Percentiles rank a stretch among this genome's conserved stretches.
These are phyloP conservation scores for Erebia aethiops DNA, from an alignment of 2,888 invertebrate genomes.

Conservation along the genomic window DNA sequence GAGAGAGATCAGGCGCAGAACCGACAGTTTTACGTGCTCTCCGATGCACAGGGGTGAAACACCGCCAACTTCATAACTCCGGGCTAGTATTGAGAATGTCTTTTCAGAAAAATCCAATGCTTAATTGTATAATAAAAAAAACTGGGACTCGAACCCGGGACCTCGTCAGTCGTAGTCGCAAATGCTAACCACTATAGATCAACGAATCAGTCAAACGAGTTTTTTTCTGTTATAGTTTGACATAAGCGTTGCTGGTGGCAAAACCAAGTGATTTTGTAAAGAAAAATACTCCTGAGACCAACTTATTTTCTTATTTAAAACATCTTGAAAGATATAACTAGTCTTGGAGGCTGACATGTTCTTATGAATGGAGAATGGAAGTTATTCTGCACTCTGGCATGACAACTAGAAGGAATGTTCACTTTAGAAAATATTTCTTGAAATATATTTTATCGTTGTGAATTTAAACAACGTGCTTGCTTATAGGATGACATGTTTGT, in stretches of 20 bases:
- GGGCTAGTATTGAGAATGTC: too few relatives aligned
- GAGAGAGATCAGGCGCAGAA: too few relatives aligned
- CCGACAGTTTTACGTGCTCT: too few relatives aligned
- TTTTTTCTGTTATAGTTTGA: background rate
- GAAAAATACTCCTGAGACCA: background rate
- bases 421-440: constrained; percentile 13
- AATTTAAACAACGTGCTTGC: background rate
- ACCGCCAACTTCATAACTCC: too few relatives aligned
- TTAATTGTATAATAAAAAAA: too few relatives aligned
- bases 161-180: too few relatives aligned
- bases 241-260: background rate
- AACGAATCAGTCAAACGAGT: too few relatives aligned
- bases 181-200: too few relatives aligned
- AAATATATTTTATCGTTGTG: background rate
- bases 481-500: background rate
- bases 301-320: constrained; percentile 22
- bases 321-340: constrained; percentile 5
- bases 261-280: background rate
- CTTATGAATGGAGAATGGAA: constrained; percentile 16
- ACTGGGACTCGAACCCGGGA: too few relatives aligned
- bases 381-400: constrained; percentile 13
- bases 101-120: too few relatives aligned
- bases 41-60: too few relatives aligned
- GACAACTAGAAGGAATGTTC: background rate
- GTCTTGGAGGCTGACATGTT: constrained; percentile 3